Base-by-base conservation (phyloP, 2,888 invertebrate genomes). In the Pristionchus exspectatus region DNA sequence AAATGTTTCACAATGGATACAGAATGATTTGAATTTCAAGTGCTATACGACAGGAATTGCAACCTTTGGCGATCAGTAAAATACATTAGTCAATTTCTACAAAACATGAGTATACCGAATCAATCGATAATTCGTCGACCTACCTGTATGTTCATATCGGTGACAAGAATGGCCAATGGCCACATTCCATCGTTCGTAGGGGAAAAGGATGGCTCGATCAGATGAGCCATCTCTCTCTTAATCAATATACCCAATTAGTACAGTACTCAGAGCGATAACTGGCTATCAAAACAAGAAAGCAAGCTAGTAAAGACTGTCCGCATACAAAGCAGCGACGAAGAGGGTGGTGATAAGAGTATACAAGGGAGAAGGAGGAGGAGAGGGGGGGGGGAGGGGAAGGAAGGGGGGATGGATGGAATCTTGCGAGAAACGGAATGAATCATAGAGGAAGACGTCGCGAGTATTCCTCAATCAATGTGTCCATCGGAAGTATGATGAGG, bases 101-200 rank as follows among this genome's bases (percentile, higher is more conserved):
- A 44, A 44, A 44, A 44, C 44, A 44, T 9, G n/a, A 3, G 44
- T 50, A 50, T 50, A 3, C 44, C 44, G 5, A 4, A 63, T 63
- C 24, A 81, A 81, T 81, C 81, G 50, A 81, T 50, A 81, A 81
- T n/a, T 7, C 14, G n/a, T 33, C 24, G 74, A 74, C 74, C 74
- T 54, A 83, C 81, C 89, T 89, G 89, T 44, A 92, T 92, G 66
- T 94, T 94, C 91, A 95, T 90, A 87, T 95, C 95, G 24, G 95
- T 95, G 89, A 95, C 92, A 86, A 93, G 92, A 50, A 95, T 92
- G 56, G 92, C 91, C 72, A 95, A 87, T 69, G 93, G 93, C 95
- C 95, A 95, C 69, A 92, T 92, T 33, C 94, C 94, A 90, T 95
- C 95, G 86, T 92, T 91, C 44, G 92, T 91, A 3, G 44, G 44